Evolutionary conservation across 2,797 vertebrate genomes (phyloP).

Genomic region (Microchirus variegatus): DNA sequence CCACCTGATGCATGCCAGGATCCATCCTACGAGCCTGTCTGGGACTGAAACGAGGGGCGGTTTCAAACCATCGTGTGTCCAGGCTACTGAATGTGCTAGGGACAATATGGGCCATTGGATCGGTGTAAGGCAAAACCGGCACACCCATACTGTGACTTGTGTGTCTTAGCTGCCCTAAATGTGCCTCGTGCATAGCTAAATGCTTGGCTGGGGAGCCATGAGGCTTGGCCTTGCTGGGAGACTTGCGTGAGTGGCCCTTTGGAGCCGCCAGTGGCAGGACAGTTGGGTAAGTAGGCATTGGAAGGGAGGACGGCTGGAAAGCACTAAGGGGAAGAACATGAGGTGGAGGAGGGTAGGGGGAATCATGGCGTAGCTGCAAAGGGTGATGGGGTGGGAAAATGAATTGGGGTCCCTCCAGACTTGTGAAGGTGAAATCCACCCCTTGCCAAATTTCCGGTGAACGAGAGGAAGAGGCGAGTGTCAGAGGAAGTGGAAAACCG

Average conservation of each 20-base stretch:
- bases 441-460: slow-evolving; percentile 95
- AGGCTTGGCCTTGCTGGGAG: slow-evolving; percentile 89
- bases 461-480: slow-evolving; percentile 90
- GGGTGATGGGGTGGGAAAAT: slow-evolving; percentile 93
- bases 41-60: slow-evolving; percentile 93
- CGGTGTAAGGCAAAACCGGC: slow-evolving; percentile 98
- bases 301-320: slow-evolving; percentile 81
- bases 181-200: slow-evolving; percentile 97
- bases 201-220: slow-evolving; percentile 90
- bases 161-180: slow-evolving; percentile 98
- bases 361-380: slow-evolving; percentile 87
- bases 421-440: slow-evolving; percentile 92
- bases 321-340: slow-evolving; percentile 88
- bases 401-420: slow-evolving; percentile 91
- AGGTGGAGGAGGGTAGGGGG: slow-evolving; percentile 86
- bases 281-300: slow-evolving; percentile 92
- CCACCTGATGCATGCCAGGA: slow-evolving; percentile 96
- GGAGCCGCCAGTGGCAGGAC: slow-evolving; percentile 93
- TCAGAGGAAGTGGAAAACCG: slow-evolving; percentile 93
- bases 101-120: slow-evolving; percentile 91
- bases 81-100: slow-evolving; percentile 95
- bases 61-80: slow-evolving; percentile 97
- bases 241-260: slow-evolving; percentile 90
- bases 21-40: slow-evolving; percentile 93
- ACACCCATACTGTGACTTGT: slow-evolving; percentile 97